Evolutionary conservation across 2,797 vertebrate species (phyloP).

Genomic region (Lophius americanus): DNA sequence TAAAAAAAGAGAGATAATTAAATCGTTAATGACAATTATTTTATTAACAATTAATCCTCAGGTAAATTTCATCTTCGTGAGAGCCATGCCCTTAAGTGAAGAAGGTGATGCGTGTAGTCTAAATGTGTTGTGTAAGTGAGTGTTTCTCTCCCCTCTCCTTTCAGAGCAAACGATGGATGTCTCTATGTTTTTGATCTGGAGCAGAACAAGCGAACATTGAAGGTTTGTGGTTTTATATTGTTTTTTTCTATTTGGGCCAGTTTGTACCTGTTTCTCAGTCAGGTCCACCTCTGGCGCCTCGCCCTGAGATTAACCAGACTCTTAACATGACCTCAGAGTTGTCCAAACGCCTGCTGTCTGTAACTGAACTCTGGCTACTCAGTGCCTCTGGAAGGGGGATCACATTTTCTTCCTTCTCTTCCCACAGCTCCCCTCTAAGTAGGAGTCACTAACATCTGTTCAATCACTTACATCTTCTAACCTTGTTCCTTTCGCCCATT

Average conservation of each 20-base stretch:
- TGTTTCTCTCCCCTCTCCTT: constrained; percentile 24
- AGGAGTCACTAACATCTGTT: constrained; percentile 65
- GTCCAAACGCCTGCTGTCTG: constrained; percentile 7
- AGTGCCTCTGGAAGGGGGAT: constrained; percentile 8
- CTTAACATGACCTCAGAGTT: constrained; percentile 6
- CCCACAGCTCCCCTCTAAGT: constrained; percentile 30
- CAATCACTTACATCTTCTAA: constrained; percentile 21
- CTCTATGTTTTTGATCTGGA: constrained; percentile 92
- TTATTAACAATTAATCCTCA: background rate
- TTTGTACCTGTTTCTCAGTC: constrained; percentile 2
- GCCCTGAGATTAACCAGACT: constrained; percentile 23
- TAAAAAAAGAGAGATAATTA: too few species aligned
- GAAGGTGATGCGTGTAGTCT: too few species aligned
- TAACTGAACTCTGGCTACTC: constrained; percentile 1
- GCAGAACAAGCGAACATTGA: constrained; percentile 88
- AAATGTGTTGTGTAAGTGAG: background rate
- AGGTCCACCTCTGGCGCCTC: background rate
- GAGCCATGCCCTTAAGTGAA: too few species aligned
- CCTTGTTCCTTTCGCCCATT: constrained; percentile 22
- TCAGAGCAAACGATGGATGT: constrained; percentile 93
- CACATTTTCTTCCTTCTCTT: constrained; percentile 18
- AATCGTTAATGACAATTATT: too few species aligned
- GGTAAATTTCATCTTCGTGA: background rate
- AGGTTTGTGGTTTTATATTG: constrained; percentile 78
- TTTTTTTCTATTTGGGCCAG: background rate